Conservation (phyloP, 2,888 invertebrate species). For the Diogma glabrata region DNA sequence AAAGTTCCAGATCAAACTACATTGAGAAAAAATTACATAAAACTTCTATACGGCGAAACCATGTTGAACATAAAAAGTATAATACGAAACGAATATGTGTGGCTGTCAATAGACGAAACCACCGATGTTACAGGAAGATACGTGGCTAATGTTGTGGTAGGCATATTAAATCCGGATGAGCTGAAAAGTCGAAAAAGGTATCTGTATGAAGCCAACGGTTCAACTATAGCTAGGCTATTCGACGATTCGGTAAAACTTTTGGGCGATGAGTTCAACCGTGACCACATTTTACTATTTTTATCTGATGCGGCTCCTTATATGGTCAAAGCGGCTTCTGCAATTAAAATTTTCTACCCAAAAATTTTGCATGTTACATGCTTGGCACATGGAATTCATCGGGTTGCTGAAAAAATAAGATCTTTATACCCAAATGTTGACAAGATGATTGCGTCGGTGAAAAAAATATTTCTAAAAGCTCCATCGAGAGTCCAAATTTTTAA, state of each 20-base stretch:
- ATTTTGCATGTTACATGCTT: slow-evolving; percentile 25
- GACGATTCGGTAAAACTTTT: slow-evolving; percentile 7
- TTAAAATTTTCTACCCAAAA: slow-evolving; percentile 22
- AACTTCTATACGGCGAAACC: background rate
- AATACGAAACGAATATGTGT: background rate
- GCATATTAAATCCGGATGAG: slow-evolving; percentile 1
- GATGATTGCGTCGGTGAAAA: slow-evolving; percentile 22
- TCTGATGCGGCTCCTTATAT: slow-evolving; percentile 20
- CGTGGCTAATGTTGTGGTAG: background rate
- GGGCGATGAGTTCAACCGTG: background rate
- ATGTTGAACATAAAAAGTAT: background rate
- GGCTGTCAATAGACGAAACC: background rate
- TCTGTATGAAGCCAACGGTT: slow-evolving; percentile 11
- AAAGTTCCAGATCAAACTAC: background rate
- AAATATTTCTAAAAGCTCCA: slow-evolving; percentile 25
- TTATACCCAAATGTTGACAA: slow-evolving; percentile 21
- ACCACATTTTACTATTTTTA: slow-evolving; percentile 6
- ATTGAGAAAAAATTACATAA: background rate
- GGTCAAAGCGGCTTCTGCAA: slow-evolving; percentile 20
- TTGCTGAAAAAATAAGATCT: slow-evolving; percentile 22
- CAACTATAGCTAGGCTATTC: background rate
- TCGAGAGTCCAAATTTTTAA: slow-evolving; percentile 22
- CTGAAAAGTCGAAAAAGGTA: background rate
- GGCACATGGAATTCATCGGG: slow-evolving; percentile 24
- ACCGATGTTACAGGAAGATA: background rate